phyloP scores from a whole-genome alignment of 2,113 vertebrate genomes.

The Toxotes jaculatrix region DNA sequence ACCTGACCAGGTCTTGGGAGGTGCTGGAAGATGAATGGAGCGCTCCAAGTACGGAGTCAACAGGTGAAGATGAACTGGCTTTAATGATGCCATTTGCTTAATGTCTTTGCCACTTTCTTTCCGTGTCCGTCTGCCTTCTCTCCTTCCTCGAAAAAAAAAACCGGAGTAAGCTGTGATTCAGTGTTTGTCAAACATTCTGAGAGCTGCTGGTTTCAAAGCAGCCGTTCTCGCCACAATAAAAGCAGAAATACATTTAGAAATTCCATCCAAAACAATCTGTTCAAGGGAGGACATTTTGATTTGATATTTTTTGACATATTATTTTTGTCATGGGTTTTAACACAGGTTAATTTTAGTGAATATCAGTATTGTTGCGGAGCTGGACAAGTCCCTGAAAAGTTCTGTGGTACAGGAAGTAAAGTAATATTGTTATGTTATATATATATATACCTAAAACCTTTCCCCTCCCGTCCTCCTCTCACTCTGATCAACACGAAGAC shows the following conservation, averaged over 20 bases:
- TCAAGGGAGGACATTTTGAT: background rate
- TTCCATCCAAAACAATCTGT: background rate
- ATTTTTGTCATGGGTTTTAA: background rate
- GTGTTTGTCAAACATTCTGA: slow-evolving; percentile 8
- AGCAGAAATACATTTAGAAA: background rate
- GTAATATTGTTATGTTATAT: too few relatives aligned
- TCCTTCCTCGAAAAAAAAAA: slow-evolving; percentile 48
- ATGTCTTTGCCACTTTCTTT: slow-evolving; percentile 65
- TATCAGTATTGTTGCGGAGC: too few relatives aligned
- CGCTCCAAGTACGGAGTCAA: slow-evolving; percentile 70
- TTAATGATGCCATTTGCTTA: slow-evolving; percentile 82
- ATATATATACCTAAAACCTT: background rate
- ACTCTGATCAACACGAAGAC: background rate
- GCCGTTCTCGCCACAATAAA: background rate
- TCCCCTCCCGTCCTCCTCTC: background rate
- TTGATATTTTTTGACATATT: background rate
- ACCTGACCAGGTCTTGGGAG: slow-evolving; percentile 74
- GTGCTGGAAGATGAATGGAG: slow-evolving; percentile 74
- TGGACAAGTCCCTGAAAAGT: background rate
- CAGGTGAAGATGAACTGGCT: slow-evolving; percentile 80
- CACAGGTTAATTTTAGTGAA: background rate
- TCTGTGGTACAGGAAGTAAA: too few relatives aligned
- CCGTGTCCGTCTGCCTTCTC: slow-evolving; percentile 35
- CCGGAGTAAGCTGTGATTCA: slow-evolving; percentile 35
- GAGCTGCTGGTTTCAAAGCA: background rate